Conservation (phyloP, 1,140 invertebrate genomes). For the Anastatus disparis region DNA sequence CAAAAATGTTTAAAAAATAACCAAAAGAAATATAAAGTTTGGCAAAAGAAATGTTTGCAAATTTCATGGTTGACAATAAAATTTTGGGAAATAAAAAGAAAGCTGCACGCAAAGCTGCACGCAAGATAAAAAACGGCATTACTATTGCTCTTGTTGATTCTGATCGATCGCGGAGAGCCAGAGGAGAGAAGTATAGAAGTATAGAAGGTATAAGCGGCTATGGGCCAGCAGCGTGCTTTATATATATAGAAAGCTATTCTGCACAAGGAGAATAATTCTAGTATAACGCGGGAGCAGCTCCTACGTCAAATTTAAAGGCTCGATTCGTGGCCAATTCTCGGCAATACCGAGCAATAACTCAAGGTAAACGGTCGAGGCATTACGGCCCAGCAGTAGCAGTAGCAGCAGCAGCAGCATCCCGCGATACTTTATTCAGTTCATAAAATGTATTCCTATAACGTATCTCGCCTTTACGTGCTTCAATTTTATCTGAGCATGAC, state of each 20-base stretch:
- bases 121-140: background rate
- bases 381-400: conserved; percentile 50
- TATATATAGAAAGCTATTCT: too few species aligned
- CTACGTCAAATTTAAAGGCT: conserved; percentile 47
- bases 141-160: conserved; percentile 10
- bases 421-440: conserved; percentile 62
- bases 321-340: conserved; percentile 54
- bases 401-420: too few species aligned
- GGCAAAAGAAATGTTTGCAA: too few species aligned
- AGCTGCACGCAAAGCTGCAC: background rate
- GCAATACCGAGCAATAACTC: conserved; percentile 55
- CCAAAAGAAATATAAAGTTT: too few species aligned
- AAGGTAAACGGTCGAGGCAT: conserved; percentile 53
- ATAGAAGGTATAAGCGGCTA: too few species aligned
- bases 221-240: too few species aligned
- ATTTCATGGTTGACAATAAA: background rate
- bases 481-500: conserved; percentile 53
- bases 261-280: conserved; percentile 15
- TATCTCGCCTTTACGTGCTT: conserved; percentile 55
- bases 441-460: conserved; percentile 59
- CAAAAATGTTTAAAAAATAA: too few species aligned
- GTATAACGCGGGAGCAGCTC: conserved; percentile 7
- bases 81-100: background rate
- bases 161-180: conserved; percentile 13
- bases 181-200: too few species aligned